Conservation (phyloP, 2,797 vertebrate species). For the Dryobates pubescens region DNA sequence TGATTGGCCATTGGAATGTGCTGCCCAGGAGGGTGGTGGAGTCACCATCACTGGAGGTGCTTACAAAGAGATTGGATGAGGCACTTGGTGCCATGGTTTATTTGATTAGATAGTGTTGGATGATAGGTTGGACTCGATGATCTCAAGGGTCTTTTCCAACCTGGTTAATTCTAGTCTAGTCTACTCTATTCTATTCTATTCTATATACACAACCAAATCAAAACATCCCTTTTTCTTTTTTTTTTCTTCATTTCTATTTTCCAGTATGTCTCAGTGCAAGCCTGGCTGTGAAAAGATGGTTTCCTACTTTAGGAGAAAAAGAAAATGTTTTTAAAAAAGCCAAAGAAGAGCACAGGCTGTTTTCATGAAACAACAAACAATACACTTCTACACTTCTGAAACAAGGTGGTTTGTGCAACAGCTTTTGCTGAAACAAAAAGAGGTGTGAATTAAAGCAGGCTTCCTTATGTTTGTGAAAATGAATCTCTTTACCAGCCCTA, state of each 20-base stretch:
- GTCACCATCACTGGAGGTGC: too few species aligned
- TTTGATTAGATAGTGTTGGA: too few species aligned
- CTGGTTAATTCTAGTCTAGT: too few species aligned
- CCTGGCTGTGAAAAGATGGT: background rate
- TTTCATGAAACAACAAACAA: background rate
- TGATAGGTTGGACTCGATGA: too few species aligned
- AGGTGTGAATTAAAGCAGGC: constrained; percentile 11
- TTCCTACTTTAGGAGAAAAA: background rate
- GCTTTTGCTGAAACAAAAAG: background rate
- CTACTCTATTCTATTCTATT: background rate
- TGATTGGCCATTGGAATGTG: too few species aligned
- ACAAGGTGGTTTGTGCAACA: background rate
- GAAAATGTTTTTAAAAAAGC: too few species aligned
- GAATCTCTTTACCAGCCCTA: background rate
- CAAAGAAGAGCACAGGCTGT: background rate
- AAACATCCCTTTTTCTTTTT: background rate
- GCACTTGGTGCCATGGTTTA: too few species aligned
- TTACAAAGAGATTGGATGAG: too few species aligned
- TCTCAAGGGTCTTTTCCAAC: too few species aligned
- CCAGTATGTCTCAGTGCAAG: background rate
- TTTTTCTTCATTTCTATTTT: background rate
- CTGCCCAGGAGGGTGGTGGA: too few species aligned
- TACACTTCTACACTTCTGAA: background rate
- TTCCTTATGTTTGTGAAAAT: constrained; percentile 22
- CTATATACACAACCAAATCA: background rate